Percentiles rank a stretch among this genome's conserved stretches.
Evolutionary conservation across 2,888 invertebrate species (phyloP).

Genomic region (Sesia bembeciformis): DNA sequence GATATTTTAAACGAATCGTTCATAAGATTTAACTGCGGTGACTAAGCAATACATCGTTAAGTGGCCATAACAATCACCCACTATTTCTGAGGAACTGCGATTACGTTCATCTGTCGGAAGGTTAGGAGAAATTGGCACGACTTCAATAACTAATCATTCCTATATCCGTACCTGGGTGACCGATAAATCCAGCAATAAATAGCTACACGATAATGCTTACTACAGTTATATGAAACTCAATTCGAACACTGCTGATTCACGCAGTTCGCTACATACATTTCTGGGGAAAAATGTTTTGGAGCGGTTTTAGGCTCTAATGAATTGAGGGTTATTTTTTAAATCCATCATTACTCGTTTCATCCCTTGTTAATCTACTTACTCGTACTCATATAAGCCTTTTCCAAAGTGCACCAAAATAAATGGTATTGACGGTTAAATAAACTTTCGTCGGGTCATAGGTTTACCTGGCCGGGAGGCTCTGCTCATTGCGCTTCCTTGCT

Average conservation of each 20-base stretch:
- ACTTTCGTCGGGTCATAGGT: too few relatives aligned
- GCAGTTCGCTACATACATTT: too few relatives aligned
- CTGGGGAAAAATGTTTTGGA: too few relatives aligned
- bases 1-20: neutral
- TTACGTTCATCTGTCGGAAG: conserved; percentile 17
- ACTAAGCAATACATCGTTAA: conserved; percentile 15
- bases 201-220: neutral
- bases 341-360: too few relatives aligned
- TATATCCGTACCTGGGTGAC: conserved; percentile 18
- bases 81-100: conserved; percentile 19
- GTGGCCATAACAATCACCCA: conserved; percentile 23
- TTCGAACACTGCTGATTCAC: neutral
- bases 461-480: too few relatives aligned
- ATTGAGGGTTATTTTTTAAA: too few relatives aligned
- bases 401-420: too few relatives aligned
- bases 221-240: neutral
- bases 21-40: conserved; percentile 10
- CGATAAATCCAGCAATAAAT: conserved; percentile 6
- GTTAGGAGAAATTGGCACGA: conserved; percentile 31
- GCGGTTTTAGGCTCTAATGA: too few relatives aligned
- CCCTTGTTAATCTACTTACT: too few relatives aligned
- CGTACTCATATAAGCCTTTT: too few relatives aligned
- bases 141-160: conserved; percentile 29
- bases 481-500: too few relatives aligned
- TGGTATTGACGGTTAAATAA: too few relatives aligned